Evolutionary conservation across 2,888 invertebrate species (phyloP).

Genomic region (Syrista parreyssii): DNA sequence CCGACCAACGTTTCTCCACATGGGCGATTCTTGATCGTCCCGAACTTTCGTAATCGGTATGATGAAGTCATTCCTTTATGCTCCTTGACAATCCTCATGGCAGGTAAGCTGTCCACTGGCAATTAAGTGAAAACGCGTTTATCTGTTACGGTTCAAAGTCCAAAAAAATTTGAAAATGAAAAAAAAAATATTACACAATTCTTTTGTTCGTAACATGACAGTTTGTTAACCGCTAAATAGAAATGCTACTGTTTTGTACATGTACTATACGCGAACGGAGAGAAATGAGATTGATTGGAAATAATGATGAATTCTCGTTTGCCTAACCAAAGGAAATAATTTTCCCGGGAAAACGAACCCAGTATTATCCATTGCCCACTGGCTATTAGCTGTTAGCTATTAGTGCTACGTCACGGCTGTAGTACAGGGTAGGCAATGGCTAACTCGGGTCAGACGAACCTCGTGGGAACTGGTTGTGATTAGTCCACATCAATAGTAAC

Average conservation of each 20-base stretch:
- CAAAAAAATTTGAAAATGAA: background rate
- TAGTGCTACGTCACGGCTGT: background rate
- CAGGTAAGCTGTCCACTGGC: background rate
- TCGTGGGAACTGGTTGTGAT: constrained; percentile 60
- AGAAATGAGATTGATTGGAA: background rate
- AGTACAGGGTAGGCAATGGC: constrained; percentile 5
- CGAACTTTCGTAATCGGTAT: background rate
- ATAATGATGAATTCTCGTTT: background rate
- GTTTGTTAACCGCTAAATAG: background rate
- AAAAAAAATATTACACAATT: background rate
- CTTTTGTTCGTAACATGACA: background rate
- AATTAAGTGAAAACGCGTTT: background rate
- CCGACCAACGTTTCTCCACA: background rate
- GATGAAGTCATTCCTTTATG: background rate
- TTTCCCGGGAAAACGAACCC: background rate
- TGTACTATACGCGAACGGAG: background rate
- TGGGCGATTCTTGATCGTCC: background rate
- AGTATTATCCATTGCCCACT: background rate
- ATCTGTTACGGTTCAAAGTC: background rate
- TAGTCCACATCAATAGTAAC: constrained; percentile 58
- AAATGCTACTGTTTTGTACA: background rate
- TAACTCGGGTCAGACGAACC: constrained; percentile 44
- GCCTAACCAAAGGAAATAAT: background rate
- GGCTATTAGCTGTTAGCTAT: constrained; percentile 33
- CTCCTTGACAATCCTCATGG: background rate